Conservation (phyloP, 2,888 invertebrate species). For the Eupithecia subumbrata region DNA sequence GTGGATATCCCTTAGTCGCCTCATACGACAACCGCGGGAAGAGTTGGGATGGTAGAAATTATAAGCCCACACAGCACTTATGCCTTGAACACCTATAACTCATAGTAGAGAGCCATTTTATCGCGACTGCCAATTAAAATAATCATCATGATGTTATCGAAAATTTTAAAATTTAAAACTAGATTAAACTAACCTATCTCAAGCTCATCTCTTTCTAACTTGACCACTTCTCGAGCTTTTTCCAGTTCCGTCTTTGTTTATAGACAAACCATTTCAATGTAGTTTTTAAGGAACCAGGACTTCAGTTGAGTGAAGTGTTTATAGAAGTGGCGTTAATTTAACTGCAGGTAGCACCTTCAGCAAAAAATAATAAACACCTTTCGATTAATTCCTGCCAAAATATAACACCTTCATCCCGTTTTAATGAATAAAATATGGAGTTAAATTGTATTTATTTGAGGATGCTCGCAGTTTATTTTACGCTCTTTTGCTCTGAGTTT, state of each 20-base stretch:
- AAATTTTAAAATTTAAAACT: background rate
- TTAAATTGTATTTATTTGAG: conserved; percentile 15
- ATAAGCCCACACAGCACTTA: too few species aligned
- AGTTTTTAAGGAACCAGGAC: background rate
- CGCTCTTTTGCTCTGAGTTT: background rate
- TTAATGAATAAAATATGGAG: conserved; percentile 51
- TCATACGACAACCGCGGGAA: too few species aligned
- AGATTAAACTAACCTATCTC: background rate
- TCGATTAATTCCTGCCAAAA: conserved; percentile 39
- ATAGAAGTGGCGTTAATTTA: background rate
- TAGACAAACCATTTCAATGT: too few species aligned
- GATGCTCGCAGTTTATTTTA: background rate
- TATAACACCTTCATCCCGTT: conserved; percentile 35
- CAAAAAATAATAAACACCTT: conserved; percentile 38
- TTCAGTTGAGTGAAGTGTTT: background rate
- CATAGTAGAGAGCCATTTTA: too few species aligned
- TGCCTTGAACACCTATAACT: too few species aligned
- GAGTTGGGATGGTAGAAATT: too few species aligned
- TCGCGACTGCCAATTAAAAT: too few species aligned
- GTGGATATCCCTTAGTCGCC: too few species aligned
- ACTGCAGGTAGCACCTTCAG: background rate
- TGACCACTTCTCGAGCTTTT: background rate
- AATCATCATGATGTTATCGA: too few species aligned
- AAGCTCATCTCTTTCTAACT: too few species aligned
- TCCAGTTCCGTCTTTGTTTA: background rate